Base-by-base conservation (phyloP, 2,797 vertebrate genomes). In the Melanotaenia pygmaea region DNA sequence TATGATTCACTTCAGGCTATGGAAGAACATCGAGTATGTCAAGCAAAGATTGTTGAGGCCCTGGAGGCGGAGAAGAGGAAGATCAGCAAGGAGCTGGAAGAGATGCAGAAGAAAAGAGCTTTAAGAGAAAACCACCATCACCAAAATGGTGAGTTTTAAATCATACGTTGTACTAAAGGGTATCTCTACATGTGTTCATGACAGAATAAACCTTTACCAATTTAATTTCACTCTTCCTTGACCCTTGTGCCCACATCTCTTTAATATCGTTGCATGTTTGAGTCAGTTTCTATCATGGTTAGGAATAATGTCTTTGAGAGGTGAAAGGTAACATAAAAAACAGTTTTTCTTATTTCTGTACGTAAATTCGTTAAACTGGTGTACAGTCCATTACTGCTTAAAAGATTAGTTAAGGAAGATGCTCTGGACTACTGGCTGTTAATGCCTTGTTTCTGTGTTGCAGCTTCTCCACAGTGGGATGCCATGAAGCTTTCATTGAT, bases 401-500 rank as follows among this genome's bases (percentile, higher is more conserved):
- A 35, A 47, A 70, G 22, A 10, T 38, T 22, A 38, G 24, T 57
- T 14, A 14, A 53, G 32, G 35, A 50, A 56, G 11, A 51, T 37
- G 3, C 22, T 56, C 14, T 0, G 6, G 45, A 47, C 18, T 47
- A 14, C 13, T 20, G 6, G 32, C 34, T 59, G 0, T 61, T 63
- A 54, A 69, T 28, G n/a, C 45, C 68, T 69, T 1, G n/a, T 78
- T 65, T 75, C 28, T 84, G 56, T 83, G 13, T 68, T 70, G 20
- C 67, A 97, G 96, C 62, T 69, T 90, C 89, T 73, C 91, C 95
- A 40, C 96, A 92, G 24, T 99, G 98, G 98, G 95, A 93, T 80
- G 89, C 95, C 73, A 94, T 99, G 96, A 98, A 97, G 81, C 85
- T 99, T 32, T 99, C 97, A 22, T 79, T 98, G 86, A 98, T 98